Percentiles rank a stretch among this genome's conserved stretches.
These are phyloP conservation scores for Drosophila niveifrons DNA, from an alignment of 2,888 invertebrate genomes.

Conservation along the genomic window DNA sequence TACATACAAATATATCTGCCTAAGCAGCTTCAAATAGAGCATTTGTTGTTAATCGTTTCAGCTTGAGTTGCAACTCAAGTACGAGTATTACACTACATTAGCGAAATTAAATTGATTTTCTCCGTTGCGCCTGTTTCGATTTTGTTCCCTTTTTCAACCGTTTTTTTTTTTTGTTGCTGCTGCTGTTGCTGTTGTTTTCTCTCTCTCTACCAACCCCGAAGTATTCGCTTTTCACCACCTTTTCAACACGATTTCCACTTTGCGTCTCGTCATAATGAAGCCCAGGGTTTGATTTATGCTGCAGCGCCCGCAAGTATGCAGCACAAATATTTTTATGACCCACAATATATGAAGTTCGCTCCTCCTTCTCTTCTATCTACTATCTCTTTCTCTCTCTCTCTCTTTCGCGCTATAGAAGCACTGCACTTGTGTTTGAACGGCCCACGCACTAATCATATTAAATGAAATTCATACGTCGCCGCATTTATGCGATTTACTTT, in stretches of 20 bases:
- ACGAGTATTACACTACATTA: slow-evolving; percentile 81
- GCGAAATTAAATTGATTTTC: slow-evolving; percentile 83
- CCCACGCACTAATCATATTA: slow-evolving; percentile 81
- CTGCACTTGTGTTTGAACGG: slow-evolving; percentile 64
- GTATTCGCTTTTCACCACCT: slow-evolving; percentile 61
- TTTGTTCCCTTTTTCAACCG: slow-evolving; percentile 7
- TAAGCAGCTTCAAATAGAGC: slow-evolving; percentile 68
- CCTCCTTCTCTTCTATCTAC: too few relatives aligned
- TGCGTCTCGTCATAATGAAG: slow-evolving; percentile 63
- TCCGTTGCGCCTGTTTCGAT: slow-evolving; percentile 38
- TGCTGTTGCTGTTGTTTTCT: not conserved
- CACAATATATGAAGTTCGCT: slow-evolving; percentile 60
- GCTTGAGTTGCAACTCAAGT: slow-evolving; percentile 49
- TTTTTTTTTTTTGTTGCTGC: too few relatives aligned
- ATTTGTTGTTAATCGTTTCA: slow-evolving; percentile 75
- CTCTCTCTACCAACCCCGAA: slow-evolving; percentile 44
- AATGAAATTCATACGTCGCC: slow-evolving; percentile 77
- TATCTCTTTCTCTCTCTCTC: slow-evolving; percentile 2
- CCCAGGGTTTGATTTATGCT: slow-evolving; percentile 77
- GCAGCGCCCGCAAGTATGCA: slow-evolving; percentile 78
- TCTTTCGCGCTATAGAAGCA: slow-evolving; percentile 4
- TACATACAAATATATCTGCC: slow-evolving; percentile 9
- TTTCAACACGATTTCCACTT: slow-evolving; percentile 36
- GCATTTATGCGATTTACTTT: slow-evolving; percentile 72
- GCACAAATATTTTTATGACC: slow-evolving; percentile 77